These are phyloP conservation scores for Sipha maydis DNA, from an alignment of 2,888 invertebrate genomes.

Conservation along the genomic window DNA sequence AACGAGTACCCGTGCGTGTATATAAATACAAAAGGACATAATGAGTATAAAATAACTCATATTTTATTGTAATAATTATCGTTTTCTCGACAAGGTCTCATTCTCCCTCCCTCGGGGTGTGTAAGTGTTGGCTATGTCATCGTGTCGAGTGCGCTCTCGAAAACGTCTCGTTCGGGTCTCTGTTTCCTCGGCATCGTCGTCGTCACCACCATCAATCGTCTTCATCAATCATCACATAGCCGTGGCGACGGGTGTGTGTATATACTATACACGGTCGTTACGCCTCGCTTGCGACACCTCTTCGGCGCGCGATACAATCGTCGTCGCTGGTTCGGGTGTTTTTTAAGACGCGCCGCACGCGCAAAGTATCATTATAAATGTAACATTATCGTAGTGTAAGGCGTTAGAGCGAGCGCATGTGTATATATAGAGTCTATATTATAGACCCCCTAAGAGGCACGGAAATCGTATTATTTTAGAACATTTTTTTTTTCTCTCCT, in stretches of 20 bases:
- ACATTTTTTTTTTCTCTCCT: background rate
- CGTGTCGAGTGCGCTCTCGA: constrained; percentile 20
- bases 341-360: background rate
- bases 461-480: constrained; percentile 13
- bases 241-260: background rate
- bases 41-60: background rate
- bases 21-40: background rate
- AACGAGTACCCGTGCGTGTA: background rate
- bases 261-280: background rate
- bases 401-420: background rate
- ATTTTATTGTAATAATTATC: background rate
- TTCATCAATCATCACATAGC: constrained; percentile 24
- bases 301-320: background rate
- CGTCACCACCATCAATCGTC: background rate
- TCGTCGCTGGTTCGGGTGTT: background rate
- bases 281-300: constrained; percentile 23
- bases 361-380: background rate
- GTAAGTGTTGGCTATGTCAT: background rate
- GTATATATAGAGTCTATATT: constrained; percentile 22
- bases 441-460: background rate
- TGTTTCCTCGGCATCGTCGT: background rate
- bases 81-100: background rate
- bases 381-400: background rate
- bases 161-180: background rate
- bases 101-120: background rate